Evolutionary conservation across 2,888 invertebrate species (phyloP), one percentile per base, ranked within the genome.

Genomic region (Leptinotarsa rubiginosa): DNA sequence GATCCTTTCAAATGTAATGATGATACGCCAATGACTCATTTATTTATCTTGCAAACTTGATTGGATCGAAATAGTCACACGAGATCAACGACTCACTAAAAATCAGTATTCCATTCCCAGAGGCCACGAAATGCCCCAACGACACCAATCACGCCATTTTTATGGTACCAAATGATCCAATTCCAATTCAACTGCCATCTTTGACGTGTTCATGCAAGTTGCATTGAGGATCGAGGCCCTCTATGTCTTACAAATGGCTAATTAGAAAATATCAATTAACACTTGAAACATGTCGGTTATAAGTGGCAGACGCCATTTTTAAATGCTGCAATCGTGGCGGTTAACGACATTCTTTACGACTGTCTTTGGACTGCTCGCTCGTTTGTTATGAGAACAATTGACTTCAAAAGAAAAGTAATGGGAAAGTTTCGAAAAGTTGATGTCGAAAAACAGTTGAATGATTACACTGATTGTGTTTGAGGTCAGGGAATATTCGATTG

Each of bases 221-320:
- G 72, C 76, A 76, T 78, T 73, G 76, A 69, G 54, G 66, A 65
- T 65, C 20, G 67, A 71, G 66, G 49, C 47, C 56, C 70, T 75
- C 72, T 56, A 59, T 69, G 73, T 62, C 69, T 78, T 78, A 77
- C 77, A 77, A 78, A 78, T 76, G 73, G 75, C 76, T 76, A 75
- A 77, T 79, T 77, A 77, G 70, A 75, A 75, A 79, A 79, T 79
- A 77, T 77, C 79, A 79, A 79, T 79, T 79, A 79, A 79, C 79
- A 79, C 79, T 79, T 77, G 66, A 74, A 72, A 73, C 79, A 79
- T 76, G 79, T 77, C 76, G 77, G 71, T 67, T 73, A 70, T 75
- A 78, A 77, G 78, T 78, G 78, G 72, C 76, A 72, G 79, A 71
- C 76, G 79, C 79, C 79, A 79, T 79, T 79, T 79, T 77, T 67